Conservation (phyloP, 2,888 invertebrate genomes). For the Rhingia rostrata region DNA sequence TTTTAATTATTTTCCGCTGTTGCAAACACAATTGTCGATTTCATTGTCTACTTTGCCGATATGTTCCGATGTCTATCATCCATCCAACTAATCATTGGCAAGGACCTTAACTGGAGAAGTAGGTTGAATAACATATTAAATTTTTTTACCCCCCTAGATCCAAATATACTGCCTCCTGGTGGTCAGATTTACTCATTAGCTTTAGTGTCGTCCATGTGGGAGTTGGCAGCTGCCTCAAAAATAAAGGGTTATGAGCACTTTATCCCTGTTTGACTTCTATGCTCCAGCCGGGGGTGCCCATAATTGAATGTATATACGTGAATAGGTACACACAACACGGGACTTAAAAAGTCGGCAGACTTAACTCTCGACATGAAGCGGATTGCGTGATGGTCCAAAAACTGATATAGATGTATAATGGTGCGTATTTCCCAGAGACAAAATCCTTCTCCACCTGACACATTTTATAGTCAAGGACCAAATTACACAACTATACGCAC, state of each 20-base stretch:
- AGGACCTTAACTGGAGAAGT: background rate
- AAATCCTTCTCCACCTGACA: conserved; percentile 44
- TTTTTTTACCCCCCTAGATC: background rate
- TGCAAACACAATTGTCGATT: conserved; percentile 39
- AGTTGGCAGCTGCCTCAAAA: background rate
- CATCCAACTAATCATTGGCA: background rate
- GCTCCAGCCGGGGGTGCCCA: background rate
- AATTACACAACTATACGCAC: conserved; percentile 12
- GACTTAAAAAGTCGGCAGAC: conserved; percentile 27
- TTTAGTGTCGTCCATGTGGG: background rate
- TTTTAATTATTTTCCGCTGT: conserved; percentile 67
- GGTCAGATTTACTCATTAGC: conserved; percentile 17
- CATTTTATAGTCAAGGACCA: conserved; percentile 24
- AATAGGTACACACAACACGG: conserved; percentile 16
- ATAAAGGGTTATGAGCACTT: conserved; percentile 50
- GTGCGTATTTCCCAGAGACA: background rate
- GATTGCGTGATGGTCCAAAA: conserved; percentile 13
- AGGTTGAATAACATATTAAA: conserved; percentile 35
- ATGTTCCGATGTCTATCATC: conserved; percentile 3
- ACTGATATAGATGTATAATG: background rate
- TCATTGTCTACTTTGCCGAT: conserved; percentile 2
- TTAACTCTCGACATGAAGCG: conserved; percentile 15
- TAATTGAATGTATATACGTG: conserved; percentile 59
- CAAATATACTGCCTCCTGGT: conserved; percentile 30
- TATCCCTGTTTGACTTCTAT: conserved; percentile 55